Percentiles rank a stretch among this genome's conserved stretches.
Conservation (phyloP, 2,888 invertebrate species). For the Teleogryllus oceanicus region DNA sequence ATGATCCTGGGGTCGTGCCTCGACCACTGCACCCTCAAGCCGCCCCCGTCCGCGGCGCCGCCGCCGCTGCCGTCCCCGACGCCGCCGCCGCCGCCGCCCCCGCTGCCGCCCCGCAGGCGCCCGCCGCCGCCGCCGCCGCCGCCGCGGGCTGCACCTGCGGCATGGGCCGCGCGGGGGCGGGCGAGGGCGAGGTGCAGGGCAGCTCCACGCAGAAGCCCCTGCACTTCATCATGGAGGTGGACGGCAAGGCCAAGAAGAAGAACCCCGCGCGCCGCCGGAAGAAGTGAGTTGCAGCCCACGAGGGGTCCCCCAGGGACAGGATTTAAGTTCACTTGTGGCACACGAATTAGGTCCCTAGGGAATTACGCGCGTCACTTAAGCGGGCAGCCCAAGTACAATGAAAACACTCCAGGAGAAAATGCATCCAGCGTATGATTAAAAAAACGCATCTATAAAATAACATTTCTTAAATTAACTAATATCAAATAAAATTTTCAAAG, state of each 20-base stretch:
- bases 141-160: neutral
- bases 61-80: neutral
- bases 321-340: too few relatives aligned
- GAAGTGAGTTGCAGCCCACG: conserved; percentile 68
- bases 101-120: neutral
- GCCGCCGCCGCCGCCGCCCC: neutral
- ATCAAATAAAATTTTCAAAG: too few relatives aligned
- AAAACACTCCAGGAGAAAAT: too few relatives aligned
- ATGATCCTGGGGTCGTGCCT: conserved; percentile 69
- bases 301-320: conserved; percentile 57
- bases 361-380: too few relatives aligned
- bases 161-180: neutral
- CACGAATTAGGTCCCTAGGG: too few relatives aligned
- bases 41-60: neutral
- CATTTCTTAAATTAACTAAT: too few relatives aligned
- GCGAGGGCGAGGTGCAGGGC: neutral
- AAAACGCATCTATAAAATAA: too few relatives aligned
- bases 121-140: neutral
- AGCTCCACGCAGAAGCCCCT: conserved; percentile 3
- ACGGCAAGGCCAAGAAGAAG: conserved; percentile 19
- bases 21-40: conserved; percentile 62
- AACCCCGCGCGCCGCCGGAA: conserved; percentile 64
- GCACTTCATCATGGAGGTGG: conserved; percentile 19
- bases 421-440: too few relatives aligned
- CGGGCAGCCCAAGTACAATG: too few relatives aligned